Evolutionary conservation across 2,888 invertebrate genomes (phyloP).

Genomic region (Conomelus anceps): DNA sequence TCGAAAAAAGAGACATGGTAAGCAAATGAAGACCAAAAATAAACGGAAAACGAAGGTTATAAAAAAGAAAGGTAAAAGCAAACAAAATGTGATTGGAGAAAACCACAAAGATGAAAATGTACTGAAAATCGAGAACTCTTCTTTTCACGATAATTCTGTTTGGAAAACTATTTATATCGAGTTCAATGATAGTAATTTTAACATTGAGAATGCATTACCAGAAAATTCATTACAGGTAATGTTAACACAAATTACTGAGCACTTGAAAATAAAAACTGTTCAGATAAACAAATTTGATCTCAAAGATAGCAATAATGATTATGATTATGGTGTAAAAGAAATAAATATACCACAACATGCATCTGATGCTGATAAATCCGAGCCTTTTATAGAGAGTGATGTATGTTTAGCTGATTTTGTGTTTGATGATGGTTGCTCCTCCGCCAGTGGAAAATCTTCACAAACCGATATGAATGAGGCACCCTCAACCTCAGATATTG

Average conservation of each 20-base stretch:
- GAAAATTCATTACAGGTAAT: neutral
- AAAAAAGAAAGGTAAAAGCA: neutral
- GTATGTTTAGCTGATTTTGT: neutral
- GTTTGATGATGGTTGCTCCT: neutral
- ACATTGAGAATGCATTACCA: neutral
- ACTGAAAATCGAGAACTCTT: neutral
- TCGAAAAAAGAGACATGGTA: neutral
- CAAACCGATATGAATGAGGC: neutral
- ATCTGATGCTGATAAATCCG: neutral
- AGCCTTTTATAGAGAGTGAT: neutral
- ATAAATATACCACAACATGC: neutral
- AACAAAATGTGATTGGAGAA: neutral
- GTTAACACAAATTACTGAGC: neutral
- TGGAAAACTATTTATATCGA: neutral
- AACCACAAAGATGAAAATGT: neutral
- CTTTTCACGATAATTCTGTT: neutral
- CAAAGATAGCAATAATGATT: neutral
- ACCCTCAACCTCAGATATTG: neutral
- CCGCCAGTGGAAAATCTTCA: neutral
- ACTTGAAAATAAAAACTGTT: neutral
- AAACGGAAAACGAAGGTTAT: neutral
- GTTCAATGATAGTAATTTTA: neutral
- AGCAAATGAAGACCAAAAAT: neutral
- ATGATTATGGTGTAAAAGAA: neutral
- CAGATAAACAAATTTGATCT: neutral